Evolutionary conservation across 2,113 vertebrate genomes (phyloP), one percentile per base, ranked within the genome.

Genomic region (Anhinga anhinga): DNA sequence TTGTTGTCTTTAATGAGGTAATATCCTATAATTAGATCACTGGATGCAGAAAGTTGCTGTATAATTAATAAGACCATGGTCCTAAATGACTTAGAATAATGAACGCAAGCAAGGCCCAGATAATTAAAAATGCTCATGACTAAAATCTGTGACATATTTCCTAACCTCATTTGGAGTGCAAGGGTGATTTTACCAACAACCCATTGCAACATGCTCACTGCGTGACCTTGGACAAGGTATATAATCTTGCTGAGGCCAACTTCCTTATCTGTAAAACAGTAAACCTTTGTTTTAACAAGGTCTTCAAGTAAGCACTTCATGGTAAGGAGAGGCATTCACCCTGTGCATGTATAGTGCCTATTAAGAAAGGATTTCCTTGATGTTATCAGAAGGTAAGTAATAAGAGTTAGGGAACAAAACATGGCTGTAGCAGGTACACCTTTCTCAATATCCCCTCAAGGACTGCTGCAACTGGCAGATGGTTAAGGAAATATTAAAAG

Each of bases 1-100:
- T 92, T 92, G 36, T 93, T 93, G 80, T 63, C 44, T 55, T 95
- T 93, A 95, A 95, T 91, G 83, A 86, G 56, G 56, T 86, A 84
- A 86, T 91, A 89, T 40, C 84, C 44, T 59, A 47, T 92, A 93
- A 97, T 93, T 86, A 81, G 79, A 95, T 95, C 61, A 61, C 12
- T 61, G 45, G 72, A 63, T 82, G 85, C 25, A 71, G 22, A 86
- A 93, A 79, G 34, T 71, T 86, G 27, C 19, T 38, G 1, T 84
- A 71, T 61, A 86, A 96, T 92, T 92, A 89, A 86, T 50, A 90
- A 83, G 61, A 84, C 10, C 19, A 17, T 1, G 1, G 10, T 79
- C 72, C 47, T 86, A 82, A 95, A 95, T 23, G 10, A 92, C 70
- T 96, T 30, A 69, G 40, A 95, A 89, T 90, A 88, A 95, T 84